Evolutionary conservation across 2,797 vertebrate species (phyloP), one percentile per base, ranked within the genome.

Genomic region (Lindbergichthys nudifrons): DNA sequence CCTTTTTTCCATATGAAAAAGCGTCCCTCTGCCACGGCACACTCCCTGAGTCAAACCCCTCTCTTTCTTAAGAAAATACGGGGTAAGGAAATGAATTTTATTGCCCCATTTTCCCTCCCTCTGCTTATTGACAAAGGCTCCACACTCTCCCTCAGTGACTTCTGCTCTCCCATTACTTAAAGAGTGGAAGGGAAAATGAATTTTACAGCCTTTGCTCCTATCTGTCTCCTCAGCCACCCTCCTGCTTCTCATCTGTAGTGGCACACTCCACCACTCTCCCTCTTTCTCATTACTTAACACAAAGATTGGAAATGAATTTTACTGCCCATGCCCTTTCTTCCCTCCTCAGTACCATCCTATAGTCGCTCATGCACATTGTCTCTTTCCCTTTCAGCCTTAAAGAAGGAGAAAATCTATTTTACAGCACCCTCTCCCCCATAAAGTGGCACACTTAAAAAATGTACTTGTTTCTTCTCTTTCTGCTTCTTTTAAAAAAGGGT

Each of bases 361-460:
- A 73, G 79, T 82, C 56, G 82, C 78, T 89, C 82, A 70, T 79
- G 85, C 80, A 58, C 79, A 54, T 48, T 91, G 90, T 92, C 82
- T 85, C 77, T 79, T 61, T 76, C 84, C 68, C 85, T 89, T 81
- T 56, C 65, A 68, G 62, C 63, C 81, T 87, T 89, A 88, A 92
- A 89, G 82, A 87, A 75, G 89, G 72, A 90, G 87, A 91, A 93
- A 93, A 95, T 94, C 90, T 60, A 93, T 95, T 94, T 93, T 83
- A 93, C 91, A 85, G 86, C 88, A 39, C 78, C 81, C 56, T 85
- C 75, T 77, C 46, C 60, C 41, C 79, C 77, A 75, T 86, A 92
- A 92, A 91, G 82, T 82, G 83, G 54, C 90, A 80, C 82, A 80
- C 84, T 87, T 85, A 59, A 63, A 36, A 64, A 65, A 77, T 77